Percentiles rank a stretch among this genome's conserved stretches.
phyloP scores from a whole-genome alignment of 1,140 invertebrate genomes.

The Teleogryllus occipitalis region DNA sequence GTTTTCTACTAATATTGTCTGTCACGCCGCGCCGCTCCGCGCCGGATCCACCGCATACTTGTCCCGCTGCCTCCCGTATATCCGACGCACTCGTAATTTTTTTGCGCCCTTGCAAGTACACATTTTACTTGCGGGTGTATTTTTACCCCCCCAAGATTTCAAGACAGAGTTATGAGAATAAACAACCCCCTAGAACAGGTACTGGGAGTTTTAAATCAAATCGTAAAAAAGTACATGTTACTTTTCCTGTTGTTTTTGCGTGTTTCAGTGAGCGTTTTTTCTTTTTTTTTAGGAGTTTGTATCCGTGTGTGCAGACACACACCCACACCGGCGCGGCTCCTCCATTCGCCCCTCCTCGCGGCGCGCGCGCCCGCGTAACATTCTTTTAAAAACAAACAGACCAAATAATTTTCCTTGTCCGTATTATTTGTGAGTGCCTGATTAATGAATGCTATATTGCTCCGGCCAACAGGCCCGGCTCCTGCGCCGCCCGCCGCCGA shows the following conservation, averaged over 20 bases:
- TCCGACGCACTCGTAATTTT: neutral
- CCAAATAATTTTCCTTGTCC: neutral
- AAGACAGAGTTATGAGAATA: conserved; percentile 1
- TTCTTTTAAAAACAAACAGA: conserved; percentile 3
- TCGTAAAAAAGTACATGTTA: neutral
- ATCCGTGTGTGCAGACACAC: neutral
- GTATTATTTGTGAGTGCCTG: neutral
- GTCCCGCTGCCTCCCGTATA: neutral
- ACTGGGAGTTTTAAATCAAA: neutral
- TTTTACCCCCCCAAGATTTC: neutral
- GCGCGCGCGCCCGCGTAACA: neutral
- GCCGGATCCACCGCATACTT: neutral
- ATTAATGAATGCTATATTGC: conserved; percentile 2
- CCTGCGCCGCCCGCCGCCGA: no score
- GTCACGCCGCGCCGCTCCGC: neutral
- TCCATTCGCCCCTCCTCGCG: neutral
- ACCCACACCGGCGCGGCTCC: neutral
- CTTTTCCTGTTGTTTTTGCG: neutral
- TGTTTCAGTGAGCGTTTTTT: neutral
- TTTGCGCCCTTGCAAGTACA: neutral
- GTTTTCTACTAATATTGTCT: neutral
- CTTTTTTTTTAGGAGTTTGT: neutral
- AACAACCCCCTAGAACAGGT: neutral
- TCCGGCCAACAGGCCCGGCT: neutral
- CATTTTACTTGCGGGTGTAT: neutral